phyloP scores from a whole-genome alignment of 2,888 invertebrate species.

The Dynastes tityus region DNA sequence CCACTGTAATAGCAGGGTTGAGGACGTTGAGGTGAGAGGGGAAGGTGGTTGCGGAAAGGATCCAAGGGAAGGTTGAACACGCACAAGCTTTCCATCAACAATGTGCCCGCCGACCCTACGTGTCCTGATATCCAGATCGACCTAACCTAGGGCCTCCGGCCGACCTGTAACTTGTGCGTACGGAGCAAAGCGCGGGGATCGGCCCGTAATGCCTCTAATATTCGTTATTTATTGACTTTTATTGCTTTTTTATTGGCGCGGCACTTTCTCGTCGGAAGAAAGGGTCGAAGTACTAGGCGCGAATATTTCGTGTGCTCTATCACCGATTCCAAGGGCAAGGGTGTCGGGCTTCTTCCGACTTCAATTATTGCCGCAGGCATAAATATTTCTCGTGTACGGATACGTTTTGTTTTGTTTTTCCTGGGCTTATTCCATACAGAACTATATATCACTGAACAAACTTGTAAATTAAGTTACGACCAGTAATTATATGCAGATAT shows the following conservation, averaged over 20 bases:
- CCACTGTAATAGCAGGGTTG: constrained; percentile 44
- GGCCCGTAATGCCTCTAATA: constrained; percentile 53
- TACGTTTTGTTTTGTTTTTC: background rate
- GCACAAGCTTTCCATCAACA: constrained; percentile 61
- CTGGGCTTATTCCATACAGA: too few relatives aligned
- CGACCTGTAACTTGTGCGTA: constrained; percentile 36
- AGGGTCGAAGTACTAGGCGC: constrained; percentile 28
- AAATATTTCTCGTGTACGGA: background rate
- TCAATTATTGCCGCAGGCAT: background rate
- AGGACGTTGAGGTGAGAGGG: constrained; percentile 44
- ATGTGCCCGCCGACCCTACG: constrained; percentile 59
- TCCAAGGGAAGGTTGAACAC: constrained; percentile 55
- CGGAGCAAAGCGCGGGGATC: constrained; percentile 32
- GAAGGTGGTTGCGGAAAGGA: constrained; percentile 50
- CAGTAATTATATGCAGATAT: too few relatives aligned
- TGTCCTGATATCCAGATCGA: constrained; percentile 57
- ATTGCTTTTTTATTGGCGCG: constrained; percentile 54
- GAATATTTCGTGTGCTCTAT: background rate
- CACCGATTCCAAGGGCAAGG: background rate
- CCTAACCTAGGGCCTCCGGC: constrained; percentile 37
- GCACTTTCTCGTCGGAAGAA: constrained; percentile 44
- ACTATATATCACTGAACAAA: too few relatives aligned
- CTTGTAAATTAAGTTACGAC: too few relatives aligned
- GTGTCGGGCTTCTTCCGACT: background rate
- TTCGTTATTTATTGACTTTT: constrained; percentile 56